Conservation (phyloP, 92 coral and sea anemone species). For the Umimayanthus chanpuru region DNA sequence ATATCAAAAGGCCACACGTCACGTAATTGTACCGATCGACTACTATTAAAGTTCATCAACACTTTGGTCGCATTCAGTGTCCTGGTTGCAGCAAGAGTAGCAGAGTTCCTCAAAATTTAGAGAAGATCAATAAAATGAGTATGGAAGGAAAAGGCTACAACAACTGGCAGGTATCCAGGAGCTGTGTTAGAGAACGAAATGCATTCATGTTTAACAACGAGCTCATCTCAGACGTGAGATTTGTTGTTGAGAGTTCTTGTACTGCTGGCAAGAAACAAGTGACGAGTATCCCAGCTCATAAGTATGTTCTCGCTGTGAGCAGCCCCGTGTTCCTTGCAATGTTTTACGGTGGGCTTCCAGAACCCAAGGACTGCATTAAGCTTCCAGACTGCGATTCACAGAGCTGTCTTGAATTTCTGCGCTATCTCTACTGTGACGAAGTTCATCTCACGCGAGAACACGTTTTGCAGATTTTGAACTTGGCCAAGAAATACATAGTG, state of each 20-base stretch:
- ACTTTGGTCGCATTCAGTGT: neutral
- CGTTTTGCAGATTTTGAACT: conserved; percentile 63
- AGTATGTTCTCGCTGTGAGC: conserved; percentile 73
- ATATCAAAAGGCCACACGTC: neutral
- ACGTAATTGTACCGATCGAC: neutral
- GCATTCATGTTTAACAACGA: conserved; percentile 63
- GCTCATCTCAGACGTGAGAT: conserved; percentile 60
- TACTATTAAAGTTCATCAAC: neutral
- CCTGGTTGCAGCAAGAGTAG: neutral
- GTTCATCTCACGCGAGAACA: conserved; percentile 65
- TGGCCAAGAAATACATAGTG: conserved; percentile 78
- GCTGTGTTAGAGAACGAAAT: conserved; percentile 52
- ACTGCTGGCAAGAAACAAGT: conserved; percentile 24
- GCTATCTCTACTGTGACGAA: conserved; percentile 73
- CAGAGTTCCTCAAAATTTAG: neutral
- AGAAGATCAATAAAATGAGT: neutral
- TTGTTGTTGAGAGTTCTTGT: conserved; percentile 41
- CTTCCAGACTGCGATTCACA: conserved; percentile 79
- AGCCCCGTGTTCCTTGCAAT: conserved; percentile 86
- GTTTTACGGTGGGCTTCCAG: conserved; percentile 67
- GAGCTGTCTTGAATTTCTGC: conserved; percentile 73
- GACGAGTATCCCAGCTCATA: conserved; percentile 73
- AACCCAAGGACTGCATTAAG: conserved; percentile 51
- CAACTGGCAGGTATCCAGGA: conserved; percentile 45
- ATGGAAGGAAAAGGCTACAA: conserved; percentile 8